Conservation (phyloP, 2,113 vertebrate species). For the Ovis aries region ARS-UI_Ramb_v3.0 NC_056059.1:84013001-84013500, state of each 20-base stretch:
- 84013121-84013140: background rate
- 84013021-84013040: constrained; percentile 60
- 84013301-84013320: background rate
- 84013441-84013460: constrained; percentile 2
- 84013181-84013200: background rate
- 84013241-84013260: background rate
- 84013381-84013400: background rate
- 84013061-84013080: background rate
- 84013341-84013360: background rate
- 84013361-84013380: background rate
- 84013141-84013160: background rate
- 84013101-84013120: background rate
- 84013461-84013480: background rate
- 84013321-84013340: background rate
- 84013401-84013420: background rate
- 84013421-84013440: background rate
- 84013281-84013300: background rate
- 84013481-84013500: background rate
- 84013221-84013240: background rate
- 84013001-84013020: constrained; percentile 55
- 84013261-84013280: background rate
- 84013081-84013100: background rate
- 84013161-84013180: background rate
- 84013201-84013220: background rate
- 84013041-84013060: constrained; percentile 75